Evolutionary conservation across 2,888 invertebrate genomes (phyloP), one percentile per base, ranked within the genome.

Genomic region (Danaus chrysippus): DNA sequence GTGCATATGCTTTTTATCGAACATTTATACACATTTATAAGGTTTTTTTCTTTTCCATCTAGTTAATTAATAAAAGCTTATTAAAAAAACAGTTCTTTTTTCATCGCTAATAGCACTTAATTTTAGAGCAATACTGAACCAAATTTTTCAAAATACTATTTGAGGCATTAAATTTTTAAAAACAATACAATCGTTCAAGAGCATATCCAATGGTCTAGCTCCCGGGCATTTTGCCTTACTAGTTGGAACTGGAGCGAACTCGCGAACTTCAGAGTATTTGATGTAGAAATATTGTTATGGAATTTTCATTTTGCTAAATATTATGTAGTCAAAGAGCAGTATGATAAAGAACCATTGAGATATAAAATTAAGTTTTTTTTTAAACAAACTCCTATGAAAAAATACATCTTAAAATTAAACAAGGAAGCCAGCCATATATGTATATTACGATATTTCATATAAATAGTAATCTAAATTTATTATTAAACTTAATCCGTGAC

Each of bases 141-240:
- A 44, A 57, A 59, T 63, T 65, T 63, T 56, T 43, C 68, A 56
- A 64, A 59, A 46, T 13, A 46, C 15, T 42, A 41, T 44, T 3
- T 12, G 15, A 23, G 55, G 41, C 67, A 69, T 59, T 62, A 61
- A 56, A 64, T 61, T 64, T 59, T 63, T 62, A 52, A 17, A 68
- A 72, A 74, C 73, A 74, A 73, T 70, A 68, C 66, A 67, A 68
- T 69, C 65, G 69, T 70, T 74, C 66, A 67, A 67, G 64, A 61
- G 64, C 58, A 57, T 60, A 68, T 66, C 70, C 65, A 68, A 69
- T 69, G 70, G 71, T 67, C 56, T 60, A 54, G 70, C 70, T 69
- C 41, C 59, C 56, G 68, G 70, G 64, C 61, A 66, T 67, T 69
- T 63, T 70, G 69, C 61, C 65, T 66, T 65, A 68, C 68, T 64